Base-by-base conservation (phyloP, 2,113 vertebrate genomes). In the Rattus rattus region DNA sequence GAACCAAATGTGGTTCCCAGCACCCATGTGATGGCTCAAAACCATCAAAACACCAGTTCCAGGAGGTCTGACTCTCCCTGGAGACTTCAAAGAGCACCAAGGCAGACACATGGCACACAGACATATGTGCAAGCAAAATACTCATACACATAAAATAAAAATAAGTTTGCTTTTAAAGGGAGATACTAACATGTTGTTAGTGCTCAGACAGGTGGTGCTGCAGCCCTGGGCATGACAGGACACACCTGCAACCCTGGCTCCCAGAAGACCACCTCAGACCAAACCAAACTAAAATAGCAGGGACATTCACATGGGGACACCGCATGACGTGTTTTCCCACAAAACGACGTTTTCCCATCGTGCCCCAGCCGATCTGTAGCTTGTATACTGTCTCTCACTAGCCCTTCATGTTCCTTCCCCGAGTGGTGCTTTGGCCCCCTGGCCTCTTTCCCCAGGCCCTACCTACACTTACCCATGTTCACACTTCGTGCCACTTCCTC, bases 271-370 rank as follows among this genome's bases (percentile, higher is more conserved):
- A 47, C 24, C 7, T 85, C 84, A 87, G 30, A 88, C 33, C 85
- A n/a, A 26, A 54, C 33, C 20, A 54, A 70, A 54, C 11, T 11
- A 22, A 87, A 52, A 26, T 16, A 13, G 59, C 13, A 54, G 28
- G 49, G 6, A 91, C 36, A 4, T 56, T 30, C 39, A 61, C 0
- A 19, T 4, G 36, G 72, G 56, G 24, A 30, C 17, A 30, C 0
- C 0, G 10, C 47, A n/a, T 0, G 7, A 13, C 10, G n/a, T 9
- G 72, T 12, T 33, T 2, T 24, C n/a, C 5, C 1, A 69, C 7
- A 67, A 49, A 36, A 47, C 5, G 28, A 49, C 28, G n/a, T n/a
- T n/a, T n/a, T n/a, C 22, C 61, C 9, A 5, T 7, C 1, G 33
- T 3, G 13, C 36, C 0, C 2, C 2, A 22, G 47, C 26, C 6